Conservation (phyloP, 2,113 vertebrate genomes). For the Seriola dumerili region DNA sequence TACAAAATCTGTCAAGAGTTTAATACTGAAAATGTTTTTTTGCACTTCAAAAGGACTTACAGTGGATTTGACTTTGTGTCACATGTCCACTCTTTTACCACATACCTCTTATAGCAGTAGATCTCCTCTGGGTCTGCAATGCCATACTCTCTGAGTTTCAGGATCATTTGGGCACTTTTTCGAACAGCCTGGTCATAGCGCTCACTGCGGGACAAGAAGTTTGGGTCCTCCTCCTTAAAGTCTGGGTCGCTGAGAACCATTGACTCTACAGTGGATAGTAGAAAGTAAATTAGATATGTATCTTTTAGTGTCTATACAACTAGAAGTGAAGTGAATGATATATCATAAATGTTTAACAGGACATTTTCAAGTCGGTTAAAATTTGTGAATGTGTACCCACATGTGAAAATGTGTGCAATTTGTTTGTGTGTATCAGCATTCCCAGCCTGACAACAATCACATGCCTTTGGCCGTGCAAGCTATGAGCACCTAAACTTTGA, state of each 20-base stretch:
- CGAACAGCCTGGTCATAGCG: conserved; percentile 92
- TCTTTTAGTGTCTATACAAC: background rate
- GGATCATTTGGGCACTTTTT: conserved; percentile 92
- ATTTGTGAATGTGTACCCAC: background rate
- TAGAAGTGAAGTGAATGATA: background rate
- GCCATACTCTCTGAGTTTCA: conserved; percentile 90
- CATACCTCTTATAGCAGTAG: conserved; percentile 93
- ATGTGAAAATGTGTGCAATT: too few relatives aligned
- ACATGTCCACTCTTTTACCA: background rate
- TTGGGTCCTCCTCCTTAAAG: conserved; percentile 91
- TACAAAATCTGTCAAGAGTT: background rate
- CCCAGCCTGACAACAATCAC: background rate
- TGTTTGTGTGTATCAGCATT: background rate
- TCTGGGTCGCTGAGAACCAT: conserved; percentile 91
- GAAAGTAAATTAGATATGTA: conserved; percentile 21
- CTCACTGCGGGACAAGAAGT: conserved; percentile 94
- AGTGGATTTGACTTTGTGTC: background rate
- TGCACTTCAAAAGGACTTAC: background rate
- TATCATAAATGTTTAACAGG: too few relatives aligned
- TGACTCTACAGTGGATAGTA: conserved; percentile 83
- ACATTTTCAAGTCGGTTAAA: background rate
- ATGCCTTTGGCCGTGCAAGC: too few relatives aligned
- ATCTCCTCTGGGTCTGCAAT: conserved; percentile 95
- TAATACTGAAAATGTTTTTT: background rate
- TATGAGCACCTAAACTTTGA: too few relatives aligned